These are phyloP conservation scores for Eristalinus aeneus DNA, from an alignment of 2,888 invertebrate species.

Conservation along the genomic window DNA sequence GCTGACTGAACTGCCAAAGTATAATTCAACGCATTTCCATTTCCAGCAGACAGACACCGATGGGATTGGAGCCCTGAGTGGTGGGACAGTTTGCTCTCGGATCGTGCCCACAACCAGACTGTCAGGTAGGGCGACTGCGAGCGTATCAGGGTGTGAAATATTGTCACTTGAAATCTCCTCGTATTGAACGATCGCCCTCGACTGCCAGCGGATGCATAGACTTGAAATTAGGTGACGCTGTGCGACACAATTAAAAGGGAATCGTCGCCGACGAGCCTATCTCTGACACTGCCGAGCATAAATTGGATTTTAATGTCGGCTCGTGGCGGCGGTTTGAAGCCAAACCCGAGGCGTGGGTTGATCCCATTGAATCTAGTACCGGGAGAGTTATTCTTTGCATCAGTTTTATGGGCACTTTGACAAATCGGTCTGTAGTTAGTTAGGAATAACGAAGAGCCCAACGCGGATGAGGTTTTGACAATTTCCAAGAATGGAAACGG, in stretches of 20 bases:
- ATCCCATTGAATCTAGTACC: neutral
- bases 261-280: conserved; percentile 40
- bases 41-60: conserved; percentile 35
- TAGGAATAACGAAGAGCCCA: neutral
- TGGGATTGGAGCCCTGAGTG: conserved; percentile 1
- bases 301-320: conserved; percentile 45
- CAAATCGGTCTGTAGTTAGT: conserved; percentile 27
- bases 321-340: conserved; percentile 26
- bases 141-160: conserved; percentile 55
- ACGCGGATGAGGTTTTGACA: neutral
- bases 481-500: conserved; percentile 21
- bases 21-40: conserved; percentile 42
- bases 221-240: conserved; percentile 44
- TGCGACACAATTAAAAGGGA: conserved; percentile 53
- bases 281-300: conserved; percentile 44
- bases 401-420: conserved; percentile 19
- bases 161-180: conserved; percentile 45
- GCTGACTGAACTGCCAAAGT: conserved; percentile 28
- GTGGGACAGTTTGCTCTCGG: conserved; percentile 31
- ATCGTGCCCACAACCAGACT: conserved; percentile 39
- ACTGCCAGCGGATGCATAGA: conserved; percentile 23
- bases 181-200: conserved; percentile 11
- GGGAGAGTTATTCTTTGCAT: conserved; percentile 23
- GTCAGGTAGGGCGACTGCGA: conserved; percentile 27
- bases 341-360: conserved; percentile 34